These are phyloP conservation scores for Mesorhabditis sp. DNA, from an alignment of 2,888 invertebrate genomes.

Conservation along the genomic window DNA sequence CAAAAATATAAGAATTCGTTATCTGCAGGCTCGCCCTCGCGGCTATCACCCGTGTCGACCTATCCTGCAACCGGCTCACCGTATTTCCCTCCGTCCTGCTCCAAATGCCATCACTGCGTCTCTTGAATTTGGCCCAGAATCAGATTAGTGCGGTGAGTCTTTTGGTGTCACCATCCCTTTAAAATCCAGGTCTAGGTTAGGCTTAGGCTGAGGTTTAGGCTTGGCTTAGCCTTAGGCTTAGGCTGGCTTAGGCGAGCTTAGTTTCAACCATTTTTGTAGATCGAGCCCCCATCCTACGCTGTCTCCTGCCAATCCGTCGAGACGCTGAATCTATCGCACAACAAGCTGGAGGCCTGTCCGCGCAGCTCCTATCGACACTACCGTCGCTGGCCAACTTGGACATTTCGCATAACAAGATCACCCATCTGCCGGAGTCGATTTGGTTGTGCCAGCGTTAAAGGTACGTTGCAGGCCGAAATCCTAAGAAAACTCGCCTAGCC, in stretches of 20 bases:
- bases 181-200: neutral
- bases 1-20: too few relatives aligned
- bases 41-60: constrained; percentile 86
- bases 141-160: constrained; percentile 3
- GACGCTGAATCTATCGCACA: constrained; percentile 84
- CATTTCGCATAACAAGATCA: constrained; percentile 88
- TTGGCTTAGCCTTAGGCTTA: neutral
- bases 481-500: constrained; percentile 51
- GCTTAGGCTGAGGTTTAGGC: neutral
- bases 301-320: constrained; percentile 42
- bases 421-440: constrained; percentile 75
- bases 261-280: constrained; percentile 9
- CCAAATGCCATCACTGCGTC: constrained; percentile 74
- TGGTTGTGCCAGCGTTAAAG: constrained; percentile 82
- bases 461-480: constrained; percentile 73
- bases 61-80: constrained; percentile 81
- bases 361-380: constrained; percentile 60
- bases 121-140: constrained; percentile 68
- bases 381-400: constrained; percentile 66
- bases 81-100: constrained; percentile 79
- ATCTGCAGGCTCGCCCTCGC: constrained; percentile 73
- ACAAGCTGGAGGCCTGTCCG: constrained; percentile 79
- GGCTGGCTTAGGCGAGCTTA: neutral
- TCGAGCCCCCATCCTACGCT: constrained; percentile 35
- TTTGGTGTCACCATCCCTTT: too few relatives aligned